phyloP scores from a whole-genome alignment of 2,888 invertebrate species.

The Agrilus cyanescens region DNA sequence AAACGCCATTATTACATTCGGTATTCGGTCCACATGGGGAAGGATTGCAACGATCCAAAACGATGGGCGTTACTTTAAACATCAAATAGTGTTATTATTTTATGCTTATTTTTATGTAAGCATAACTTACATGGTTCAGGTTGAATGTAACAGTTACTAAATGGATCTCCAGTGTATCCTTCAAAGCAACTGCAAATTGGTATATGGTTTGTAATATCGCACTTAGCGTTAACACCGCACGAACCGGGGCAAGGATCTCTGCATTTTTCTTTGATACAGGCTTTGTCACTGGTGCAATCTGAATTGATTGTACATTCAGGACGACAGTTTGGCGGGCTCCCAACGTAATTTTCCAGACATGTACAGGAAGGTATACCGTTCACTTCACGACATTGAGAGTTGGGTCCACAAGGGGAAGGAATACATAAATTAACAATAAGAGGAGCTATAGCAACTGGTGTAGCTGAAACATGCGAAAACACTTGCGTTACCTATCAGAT shows the following conservation, averaged over 20 bases:
- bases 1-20: slow-evolving; percentile 28
- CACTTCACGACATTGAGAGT: slow-evolving; percentile 59
- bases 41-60: slow-evolving; percentile 23
- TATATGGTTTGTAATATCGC: slow-evolving; percentile 41
- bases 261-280: slow-evolving; percentile 62
- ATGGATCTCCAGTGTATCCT: slow-evolving; percentile 53
- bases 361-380: slow-evolving; percentile 39
- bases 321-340: slow-evolving; percentile 53
- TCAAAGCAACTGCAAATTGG: slow-evolving; percentile 45
- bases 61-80: slow-evolving; percentile 9
- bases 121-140: slow-evolving; percentile 29
- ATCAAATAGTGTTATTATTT: slow-evolving; percentile 11
- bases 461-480: background rate
- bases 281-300: slow-evolving; percentile 56
- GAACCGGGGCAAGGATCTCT: slow-evolving; percentile 53
- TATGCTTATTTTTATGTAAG: background rate
- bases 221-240: slow-evolving; percentile 45
- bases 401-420: slow-evolving; percentile 72
- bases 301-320: slow-evolving; percentile 65
- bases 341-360: slow-evolving; percentile 33
- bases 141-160: slow-evolving; percentile 46
- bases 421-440: slow-evolving; percentile 47
- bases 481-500: background rate
- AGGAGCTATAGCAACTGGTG: slow-evolving; percentile 29
- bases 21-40: slow-evolving; percentile 32